Evolutionary conservation across 1,140 invertebrate species (phyloP).

Genomic region (Drepana arcuata): DNA sequence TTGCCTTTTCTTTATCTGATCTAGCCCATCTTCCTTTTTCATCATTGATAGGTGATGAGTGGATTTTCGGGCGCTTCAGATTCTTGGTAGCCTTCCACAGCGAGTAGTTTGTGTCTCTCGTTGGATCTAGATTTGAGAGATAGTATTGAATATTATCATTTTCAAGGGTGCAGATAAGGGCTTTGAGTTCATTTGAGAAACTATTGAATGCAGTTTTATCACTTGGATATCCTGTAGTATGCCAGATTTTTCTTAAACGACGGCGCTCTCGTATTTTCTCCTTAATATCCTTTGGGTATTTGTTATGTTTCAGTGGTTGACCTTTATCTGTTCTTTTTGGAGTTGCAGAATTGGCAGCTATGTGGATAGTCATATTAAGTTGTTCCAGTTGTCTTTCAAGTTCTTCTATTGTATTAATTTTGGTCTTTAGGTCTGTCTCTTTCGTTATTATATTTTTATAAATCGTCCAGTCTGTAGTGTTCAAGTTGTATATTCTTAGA

Average conservation of each 20-base stretch:
- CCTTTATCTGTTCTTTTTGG: conserved; percentile 4
- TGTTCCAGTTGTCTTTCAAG: too few relatives aligned
- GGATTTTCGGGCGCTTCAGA: conserved; percentile 9
- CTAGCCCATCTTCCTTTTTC: conserved; percentile 10
- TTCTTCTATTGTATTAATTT: conserved; percentile 1
- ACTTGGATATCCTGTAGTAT: conserved; percentile 7
- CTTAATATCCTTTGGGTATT: conserved; percentile 13
- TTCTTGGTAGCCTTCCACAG: conserved; percentile 14
- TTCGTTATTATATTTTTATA: conserved; percentile 2
- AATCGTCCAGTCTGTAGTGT: conserved; percentile 1
- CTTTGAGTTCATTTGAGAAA: conserved; percentile 11
- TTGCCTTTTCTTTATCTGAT: conserved; percentile 12
- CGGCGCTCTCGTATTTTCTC: conserved; percentile 15
- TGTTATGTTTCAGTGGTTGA: conserved; percentile 5
- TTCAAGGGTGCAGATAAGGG: conserved; percentile 1
- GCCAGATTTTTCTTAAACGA: conserved; percentile 9
- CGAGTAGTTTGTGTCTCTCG: conserved; percentile 11
- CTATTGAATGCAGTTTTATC: conserved; percentile 17
- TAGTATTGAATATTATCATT: conserved; percentile 10
- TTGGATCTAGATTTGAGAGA: conserved; percentile 7
- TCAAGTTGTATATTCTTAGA: conserved; percentile 2
- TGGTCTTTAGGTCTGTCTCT: conserved; percentile 1
- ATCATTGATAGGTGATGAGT: conserved; percentile 9
- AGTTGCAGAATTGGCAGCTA: conserved; percentile 5
- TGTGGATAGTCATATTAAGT: too few relatives aligned